A percentile compares a stretch with the other conserved stretches of the same genome.
Evolutionary conservation across 2,888 invertebrate species (phyloP).

Genomic region (Xestia c-nigrum): DNA sequence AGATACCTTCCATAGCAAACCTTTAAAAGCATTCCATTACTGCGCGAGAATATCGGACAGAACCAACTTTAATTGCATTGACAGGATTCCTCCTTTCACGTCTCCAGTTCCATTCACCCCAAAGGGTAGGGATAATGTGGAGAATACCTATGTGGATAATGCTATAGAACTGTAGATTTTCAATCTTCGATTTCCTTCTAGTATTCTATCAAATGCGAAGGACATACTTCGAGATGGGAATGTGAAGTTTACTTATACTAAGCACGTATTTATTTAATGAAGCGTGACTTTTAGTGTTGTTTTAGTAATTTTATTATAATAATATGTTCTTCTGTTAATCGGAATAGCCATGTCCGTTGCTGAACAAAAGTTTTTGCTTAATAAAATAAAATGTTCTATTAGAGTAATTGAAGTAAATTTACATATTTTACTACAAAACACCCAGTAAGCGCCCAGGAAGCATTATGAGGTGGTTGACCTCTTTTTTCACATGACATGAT

Average conservation of each 20-base stretch:
- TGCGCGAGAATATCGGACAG: conserved; percentile 33
- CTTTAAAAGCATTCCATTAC: conserved; percentile 54
- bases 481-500: background rate
- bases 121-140: conserved; percentile 3
- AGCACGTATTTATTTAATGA: conserved; percentile 46
- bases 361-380: conserved; percentile 14
- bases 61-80: conserved; percentile 58
- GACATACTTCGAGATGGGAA: conserved; percentile 15
- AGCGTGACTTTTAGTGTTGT: conserved; percentile 23
- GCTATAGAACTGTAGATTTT: background rate
- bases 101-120: conserved; percentile 28
- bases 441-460: conserved; percentile 21
- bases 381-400: background rate
- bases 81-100: conserved; percentile 47
- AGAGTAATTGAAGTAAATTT: background rate
- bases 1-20: conserved; percentile 20
- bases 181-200: conserved; percentile 2
- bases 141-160: background rate
- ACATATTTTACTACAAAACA: background rate
- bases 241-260: conserved; percentile 20
- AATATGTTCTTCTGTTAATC: conserved; percentile 11
- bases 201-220: conserved; percentile 39
- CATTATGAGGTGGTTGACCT: conserved; percentile 47
- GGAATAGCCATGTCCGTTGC: background rate
- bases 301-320: background rate